Conservation (phyloP, 2,113 vertebrate genomes). For the Mus spicilegus region DNA sequence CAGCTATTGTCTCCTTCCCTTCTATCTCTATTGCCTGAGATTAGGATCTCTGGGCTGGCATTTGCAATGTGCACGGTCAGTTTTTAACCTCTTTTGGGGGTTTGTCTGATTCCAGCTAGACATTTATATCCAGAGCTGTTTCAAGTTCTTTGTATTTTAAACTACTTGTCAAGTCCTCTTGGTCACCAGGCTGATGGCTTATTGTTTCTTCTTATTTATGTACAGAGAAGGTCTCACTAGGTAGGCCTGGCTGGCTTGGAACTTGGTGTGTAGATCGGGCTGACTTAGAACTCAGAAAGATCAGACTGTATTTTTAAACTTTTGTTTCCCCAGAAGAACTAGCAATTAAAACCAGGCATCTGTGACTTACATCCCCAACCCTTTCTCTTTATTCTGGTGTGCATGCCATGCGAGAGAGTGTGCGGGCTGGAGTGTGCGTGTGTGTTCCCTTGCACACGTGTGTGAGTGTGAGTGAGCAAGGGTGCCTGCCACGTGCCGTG, state of each 20-base stretch:
- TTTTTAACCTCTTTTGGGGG: neutral
- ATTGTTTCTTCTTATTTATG: neutral
- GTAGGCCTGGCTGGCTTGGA: neutral
- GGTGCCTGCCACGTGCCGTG: fast-evolving
- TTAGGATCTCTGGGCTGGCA: neutral
- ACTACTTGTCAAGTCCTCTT: neutral
- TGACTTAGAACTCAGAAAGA: neutral
- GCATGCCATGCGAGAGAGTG: too few relatives aligned
- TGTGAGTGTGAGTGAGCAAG: neutral
- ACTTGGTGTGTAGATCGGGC: neutral
- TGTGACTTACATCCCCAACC: neutral
- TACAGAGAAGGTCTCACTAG: neutral
- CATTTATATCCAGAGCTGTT: neutral
- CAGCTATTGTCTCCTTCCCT: neutral
- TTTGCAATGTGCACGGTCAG: constrained; percentile 9
- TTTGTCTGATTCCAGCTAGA: neutral
- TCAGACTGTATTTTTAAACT: neutral
- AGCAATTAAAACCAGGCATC: neutral
- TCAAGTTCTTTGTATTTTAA: neutral
- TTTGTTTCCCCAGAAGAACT: neutral
- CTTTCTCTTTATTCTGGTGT: neutral
- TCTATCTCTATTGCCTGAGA: constrained; percentile 20
- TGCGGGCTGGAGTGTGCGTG: too few relatives aligned
- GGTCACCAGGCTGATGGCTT: neutral
- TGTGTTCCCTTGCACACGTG: too few relatives aligned